phyloP scores from a whole-genome alignment of 1,140 invertebrate species.

The Pogonomyrmex barbatus region DNA sequence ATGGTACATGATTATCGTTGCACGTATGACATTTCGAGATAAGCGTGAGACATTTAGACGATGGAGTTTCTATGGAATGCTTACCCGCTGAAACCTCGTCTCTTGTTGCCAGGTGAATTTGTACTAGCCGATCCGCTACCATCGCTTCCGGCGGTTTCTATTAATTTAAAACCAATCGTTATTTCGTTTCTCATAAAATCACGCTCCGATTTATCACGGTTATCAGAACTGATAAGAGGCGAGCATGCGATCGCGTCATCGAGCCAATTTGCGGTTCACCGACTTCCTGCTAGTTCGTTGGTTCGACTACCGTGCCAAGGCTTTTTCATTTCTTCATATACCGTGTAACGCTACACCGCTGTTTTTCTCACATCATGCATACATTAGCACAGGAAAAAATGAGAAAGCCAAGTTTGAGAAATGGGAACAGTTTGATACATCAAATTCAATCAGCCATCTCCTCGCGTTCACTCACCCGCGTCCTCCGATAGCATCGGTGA shows the following conservation, averaged over 20 bases:
- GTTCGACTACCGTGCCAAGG: neutral
- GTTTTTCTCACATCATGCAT: neutral
- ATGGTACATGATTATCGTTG: conserved; percentile 71
- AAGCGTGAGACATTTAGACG: conserved; percentile 17
- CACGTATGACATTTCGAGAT: conserved; percentile 60
- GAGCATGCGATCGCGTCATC: neutral
- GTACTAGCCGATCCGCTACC: conserved; percentile 86
- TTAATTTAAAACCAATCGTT: conserved; percentile 71
- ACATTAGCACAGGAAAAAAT: neutral
- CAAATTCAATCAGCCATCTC: neutral
- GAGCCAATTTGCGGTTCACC: conserved; percentile 27
- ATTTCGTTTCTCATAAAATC: neutral
- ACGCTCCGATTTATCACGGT: neutral
- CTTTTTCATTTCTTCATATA: neutral
- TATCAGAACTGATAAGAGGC: conserved; percentile 56
- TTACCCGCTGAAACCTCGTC: conserved; percentile 93
- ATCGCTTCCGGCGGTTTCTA: conserved; percentile 87
- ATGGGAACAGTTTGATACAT: neutral
- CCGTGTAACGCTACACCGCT: neutral
- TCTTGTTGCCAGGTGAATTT: conserved; percentile 92
- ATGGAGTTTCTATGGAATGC: conserved; percentile 81
- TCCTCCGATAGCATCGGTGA: conserved; percentile 44
- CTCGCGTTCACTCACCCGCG: conserved; percentile 44
- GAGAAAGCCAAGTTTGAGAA: neutral
- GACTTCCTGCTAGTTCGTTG: neutral